phyloP scores from a whole-genome alignment of 92 coral and sea anemone species.

The Bergia sp. region DNA sequence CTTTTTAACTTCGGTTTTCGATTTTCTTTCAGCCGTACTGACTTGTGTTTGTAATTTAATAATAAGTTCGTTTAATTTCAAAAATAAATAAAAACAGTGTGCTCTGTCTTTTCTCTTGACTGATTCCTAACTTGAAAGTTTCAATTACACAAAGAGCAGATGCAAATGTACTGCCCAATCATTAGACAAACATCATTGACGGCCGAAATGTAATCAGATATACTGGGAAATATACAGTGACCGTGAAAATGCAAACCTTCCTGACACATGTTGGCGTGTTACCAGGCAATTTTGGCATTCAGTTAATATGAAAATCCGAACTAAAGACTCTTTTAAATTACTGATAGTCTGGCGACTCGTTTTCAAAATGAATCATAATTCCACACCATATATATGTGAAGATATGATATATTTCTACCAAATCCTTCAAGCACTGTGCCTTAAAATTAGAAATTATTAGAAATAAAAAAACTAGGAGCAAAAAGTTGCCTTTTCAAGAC shows the following conservation, averaged over 20 bases:
- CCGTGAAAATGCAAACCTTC: background rate
- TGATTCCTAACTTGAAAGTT: constrained; percentile 18
- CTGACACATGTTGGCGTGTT: background rate
- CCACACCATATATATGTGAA: background rate
- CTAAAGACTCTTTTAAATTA: background rate
- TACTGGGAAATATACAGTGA: background rate
- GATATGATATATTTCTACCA: background rate
- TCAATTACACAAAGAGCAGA: constrained; percentile 27
- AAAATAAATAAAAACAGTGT: constrained; percentile 16
- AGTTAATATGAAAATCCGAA: background rate
- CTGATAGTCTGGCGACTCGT: background rate
- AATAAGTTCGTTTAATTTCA: constrained; percentile 31
- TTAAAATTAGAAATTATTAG: too few relatives aligned
- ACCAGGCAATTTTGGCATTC: constrained; percentile 9
- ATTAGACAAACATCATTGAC: constrained; percentile 19
- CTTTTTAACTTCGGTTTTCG: background rate
- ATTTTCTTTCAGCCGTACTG: background rate
- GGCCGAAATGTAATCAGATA: constrained; percentile 9
- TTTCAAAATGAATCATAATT: background rate
- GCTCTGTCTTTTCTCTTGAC: constrained; percentile 15
- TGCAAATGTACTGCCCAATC: background rate
- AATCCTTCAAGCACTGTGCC: too few relatives aligned
- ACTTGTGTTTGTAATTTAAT: constrained; percentile 23
- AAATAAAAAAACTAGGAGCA: too few relatives aligned
- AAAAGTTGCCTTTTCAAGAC: too few relatives aligned